Evolutionary conservation across 2,888 invertebrate genomes (phyloP), one percentile per base, ranked within the genome.

Genomic region (Euclidia mi): DNA sequence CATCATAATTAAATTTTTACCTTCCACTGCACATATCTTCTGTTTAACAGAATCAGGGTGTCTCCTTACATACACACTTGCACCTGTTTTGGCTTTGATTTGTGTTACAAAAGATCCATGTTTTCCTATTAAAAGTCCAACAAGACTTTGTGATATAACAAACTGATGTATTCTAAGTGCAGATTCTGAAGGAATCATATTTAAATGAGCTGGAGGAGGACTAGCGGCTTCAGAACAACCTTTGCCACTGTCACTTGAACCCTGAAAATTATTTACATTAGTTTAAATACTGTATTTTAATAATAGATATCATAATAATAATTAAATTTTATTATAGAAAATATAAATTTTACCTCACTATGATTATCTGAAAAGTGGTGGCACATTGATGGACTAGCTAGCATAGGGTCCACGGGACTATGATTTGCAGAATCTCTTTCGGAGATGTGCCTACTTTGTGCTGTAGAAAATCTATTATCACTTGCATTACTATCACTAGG

Each of bases 111-210:
- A 97, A 34, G 95, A 94, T 37, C 98, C 98, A 74, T 96, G 96
- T 76, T 96, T 96, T 34, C 99, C 99, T 86, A 99, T 98, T 71
- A 99, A 94, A 55, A 97, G 96, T 12, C 99, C 99, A 56, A 98
- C 98, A 65, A 98, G 92, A 52, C 95, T 91, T 81, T 96, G 96
- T 35, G 97, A 96, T 81, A 98, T 95, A 69, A 96, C 92, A 90
- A 98, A 98, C 84, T 98, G 96, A 83, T 96, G 97, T 90, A 94
- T 93, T 72, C 94, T 91, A 68, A 95, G 87, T 3, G 94, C 93
- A 34, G 88, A 81, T 62, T 92, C 87, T 46, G 89, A 84, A 56
- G 90, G 87, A 69, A 94, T 92, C 71, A 95, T 94, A 63, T 95
- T 95, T 58, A 95, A 91, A 62, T 95, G 95, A 18, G 95, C 95